Evolutionary conservation across 1,140 invertebrate genomes (phyloP).

Genomic region (Tribolium madens): DNA sequence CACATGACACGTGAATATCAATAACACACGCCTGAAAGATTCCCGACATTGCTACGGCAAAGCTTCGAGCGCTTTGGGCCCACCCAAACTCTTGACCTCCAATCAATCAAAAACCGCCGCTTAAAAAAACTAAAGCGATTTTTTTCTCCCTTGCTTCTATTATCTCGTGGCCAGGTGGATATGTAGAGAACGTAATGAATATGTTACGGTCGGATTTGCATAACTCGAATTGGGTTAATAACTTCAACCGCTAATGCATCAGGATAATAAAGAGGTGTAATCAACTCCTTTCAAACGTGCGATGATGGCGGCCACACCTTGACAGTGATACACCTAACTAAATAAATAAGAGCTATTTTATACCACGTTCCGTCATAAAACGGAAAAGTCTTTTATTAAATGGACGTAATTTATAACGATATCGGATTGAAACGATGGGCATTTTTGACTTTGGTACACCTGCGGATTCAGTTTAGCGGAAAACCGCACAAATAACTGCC

Average conservation of each 20-base stretch:
- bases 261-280: constrained; percentile 24
- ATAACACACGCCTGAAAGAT: constrained; percentile 35
- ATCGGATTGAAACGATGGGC: background rate
- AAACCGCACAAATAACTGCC: background rate
- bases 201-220: constrained; percentile 25
- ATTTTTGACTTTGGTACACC: background rate
- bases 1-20: constrained; percentile 34
- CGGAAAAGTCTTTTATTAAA: background rate
- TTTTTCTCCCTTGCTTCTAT: background rate
- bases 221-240: constrained; percentile 28
- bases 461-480: background rate
- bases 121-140: constrained; percentile 5
- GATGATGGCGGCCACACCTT: constrained; percentile 12
- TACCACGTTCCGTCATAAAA: background rate
- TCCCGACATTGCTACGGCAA: constrained; percentile 24
- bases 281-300: constrained; percentile 7
- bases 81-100: constrained; percentile 37
- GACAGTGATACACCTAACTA: constrained; percentile 12
- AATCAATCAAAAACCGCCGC: constrained; percentile 21
- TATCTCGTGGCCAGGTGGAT: constrained; percentile 25
- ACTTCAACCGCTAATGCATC: constrained; percentile 21
- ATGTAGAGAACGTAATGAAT: background rate
- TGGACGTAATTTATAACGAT: background rate
- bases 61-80: constrained; percentile 22
- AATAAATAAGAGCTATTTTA: constrained; percentile 12